phyloP scores from a whole-genome alignment of 2,113 vertebrate species.

The Tupaia tana region DNA sequence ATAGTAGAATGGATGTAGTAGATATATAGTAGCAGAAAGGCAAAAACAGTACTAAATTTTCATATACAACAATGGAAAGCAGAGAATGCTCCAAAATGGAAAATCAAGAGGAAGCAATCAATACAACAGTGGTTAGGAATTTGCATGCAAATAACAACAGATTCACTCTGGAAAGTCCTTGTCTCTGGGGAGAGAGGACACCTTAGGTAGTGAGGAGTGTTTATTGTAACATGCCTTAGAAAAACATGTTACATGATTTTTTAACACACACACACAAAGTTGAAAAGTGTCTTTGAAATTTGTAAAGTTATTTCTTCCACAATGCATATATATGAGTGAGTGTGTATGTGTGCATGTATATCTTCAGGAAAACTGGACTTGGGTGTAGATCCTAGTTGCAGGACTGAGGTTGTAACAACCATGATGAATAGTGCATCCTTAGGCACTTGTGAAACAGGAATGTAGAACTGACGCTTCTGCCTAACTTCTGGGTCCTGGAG shows the following conservation, averaged over 20 bases:
- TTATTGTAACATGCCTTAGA: background rate
- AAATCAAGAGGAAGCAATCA: background rate
- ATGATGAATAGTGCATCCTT: background rate
- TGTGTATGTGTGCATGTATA: background rate
- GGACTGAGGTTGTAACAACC: background rate
- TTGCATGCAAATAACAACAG: background rate
- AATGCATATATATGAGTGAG: background rate
- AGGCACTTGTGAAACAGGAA: background rate
- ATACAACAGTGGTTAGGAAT: background rate
- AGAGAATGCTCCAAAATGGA: background rate
- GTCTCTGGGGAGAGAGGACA: background rate
- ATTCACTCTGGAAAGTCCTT: background rate
- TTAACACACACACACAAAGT: background rate
- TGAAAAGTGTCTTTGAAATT: background rate
- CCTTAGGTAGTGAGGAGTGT: background rate
- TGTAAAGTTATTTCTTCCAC: background rate
- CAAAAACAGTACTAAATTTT: background rate
- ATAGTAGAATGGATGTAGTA: background rate
- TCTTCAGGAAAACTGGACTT: background rate
- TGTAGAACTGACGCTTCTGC: background rate
- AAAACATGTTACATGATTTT: too few species aligned
- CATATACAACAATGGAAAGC: background rate
- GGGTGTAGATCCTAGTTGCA: background rate
- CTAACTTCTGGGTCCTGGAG: background rate
- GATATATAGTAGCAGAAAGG: background rate